Evolutionary conservation across 2,888 invertebrate genomes (phyloP).

Genomic region (Lordiphosa fenestrarum): DNA sequence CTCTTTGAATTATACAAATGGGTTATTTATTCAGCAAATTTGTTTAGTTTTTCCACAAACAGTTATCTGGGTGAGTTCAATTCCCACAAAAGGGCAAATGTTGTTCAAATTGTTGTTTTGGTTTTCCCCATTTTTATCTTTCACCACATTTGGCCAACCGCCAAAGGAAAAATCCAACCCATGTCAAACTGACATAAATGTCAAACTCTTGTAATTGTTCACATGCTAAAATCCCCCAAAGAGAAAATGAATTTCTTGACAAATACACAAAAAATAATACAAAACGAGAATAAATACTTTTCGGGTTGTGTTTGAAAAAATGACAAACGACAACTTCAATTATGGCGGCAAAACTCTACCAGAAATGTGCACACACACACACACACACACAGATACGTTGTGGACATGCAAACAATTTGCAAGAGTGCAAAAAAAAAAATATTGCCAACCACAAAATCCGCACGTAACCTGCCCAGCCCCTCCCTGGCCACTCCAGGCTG

Average conservation of each 20-base stretch:
- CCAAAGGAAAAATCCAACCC: conserved; percentile 44
- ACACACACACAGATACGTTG: conserved; percentile 1
- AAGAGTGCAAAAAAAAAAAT: conserved; percentile 12
- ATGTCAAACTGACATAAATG: conserved; percentile 71
- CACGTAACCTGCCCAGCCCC: conserved; percentile 8
- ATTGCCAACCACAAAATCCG: conserved; percentile 28
- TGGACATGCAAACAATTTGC: conserved; percentile 21
- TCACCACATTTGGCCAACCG: not conserved
- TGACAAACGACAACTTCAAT: conserved; percentile 72
- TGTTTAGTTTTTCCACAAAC: too few relatives aligned
- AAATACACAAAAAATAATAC: conserved; percentile 13
- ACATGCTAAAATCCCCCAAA: conserved; percentile 53
- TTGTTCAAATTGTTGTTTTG: not conserved
- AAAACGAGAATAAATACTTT: conserved; percentile 12
- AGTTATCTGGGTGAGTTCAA: too few relatives aligned
- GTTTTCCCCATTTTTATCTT: not conserved
- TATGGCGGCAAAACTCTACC: conserved; percentile 32
- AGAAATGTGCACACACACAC: conserved; percentile 7
- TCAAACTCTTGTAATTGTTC: conserved; percentile 66
- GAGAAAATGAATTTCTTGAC: conserved; percentile 36
- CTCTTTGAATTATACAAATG: too few relatives aligned
- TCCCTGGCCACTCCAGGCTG: conserved; percentile 2
- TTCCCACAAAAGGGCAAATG: too few relatives aligned
- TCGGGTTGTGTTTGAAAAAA: conserved; percentile 11
- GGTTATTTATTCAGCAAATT: too few relatives aligned